Conservation (phyloP, 2,797 vertebrate genomes). For the Anabas testudineus region DNA sequence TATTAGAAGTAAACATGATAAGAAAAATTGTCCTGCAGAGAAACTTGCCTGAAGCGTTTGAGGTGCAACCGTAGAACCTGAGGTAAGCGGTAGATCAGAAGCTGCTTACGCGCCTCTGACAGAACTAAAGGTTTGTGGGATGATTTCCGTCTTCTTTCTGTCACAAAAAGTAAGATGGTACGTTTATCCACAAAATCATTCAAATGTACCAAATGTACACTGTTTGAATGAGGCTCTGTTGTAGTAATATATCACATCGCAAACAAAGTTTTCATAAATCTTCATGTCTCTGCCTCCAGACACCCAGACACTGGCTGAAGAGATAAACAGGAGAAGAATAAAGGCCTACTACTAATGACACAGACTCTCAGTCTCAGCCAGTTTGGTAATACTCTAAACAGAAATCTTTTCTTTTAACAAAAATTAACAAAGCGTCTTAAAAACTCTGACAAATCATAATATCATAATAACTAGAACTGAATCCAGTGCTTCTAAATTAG, state of each 20-base stretch:
- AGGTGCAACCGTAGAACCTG: constrained; percentile 99
- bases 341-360: background rate
- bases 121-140: constrained; percentile 96
- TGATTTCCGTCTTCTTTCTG: constrained; percentile 95
- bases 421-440: too few species aligned
- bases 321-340: background rate
- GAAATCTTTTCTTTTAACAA: too few species aligned
- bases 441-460: too few species aligned
- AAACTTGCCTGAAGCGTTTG: constrained; percentile 96
- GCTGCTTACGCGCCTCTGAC: constrained; percentile 98
- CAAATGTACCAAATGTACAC: background rate
- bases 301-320: background rate
- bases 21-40: background rate
- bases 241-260: too few species aligned
- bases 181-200: constrained; percentile 1
- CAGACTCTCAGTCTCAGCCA: background rate
- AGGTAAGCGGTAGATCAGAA: constrained; percentile 99
- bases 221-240: constrained; percentile 5
- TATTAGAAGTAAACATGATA: background rate
- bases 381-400: too few species aligned
- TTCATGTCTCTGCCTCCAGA: constrained; percentile 14
- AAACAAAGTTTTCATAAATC: constrained; percentile 8
- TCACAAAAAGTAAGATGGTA: constrained; percentile 15
- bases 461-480: too few species aligned
- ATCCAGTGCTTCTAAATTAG: too few species aligned